Conservation (phyloP, 2,113 vertebrate genomes). For the Platysternon megacephalum region DNA sequence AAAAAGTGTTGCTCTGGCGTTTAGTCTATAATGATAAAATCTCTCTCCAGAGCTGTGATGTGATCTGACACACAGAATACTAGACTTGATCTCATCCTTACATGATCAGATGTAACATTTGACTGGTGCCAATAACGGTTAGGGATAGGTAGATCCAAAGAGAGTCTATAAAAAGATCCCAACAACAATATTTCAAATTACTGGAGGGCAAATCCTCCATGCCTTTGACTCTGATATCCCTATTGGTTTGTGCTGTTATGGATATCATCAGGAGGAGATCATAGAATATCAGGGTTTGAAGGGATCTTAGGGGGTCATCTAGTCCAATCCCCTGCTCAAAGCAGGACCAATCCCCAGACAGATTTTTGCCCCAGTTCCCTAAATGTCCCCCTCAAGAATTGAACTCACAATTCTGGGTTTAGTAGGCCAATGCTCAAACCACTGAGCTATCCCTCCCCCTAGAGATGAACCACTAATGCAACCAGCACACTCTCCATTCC, state of each 20-base stretch:
- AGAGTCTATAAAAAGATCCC: neutral
- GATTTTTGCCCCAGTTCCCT: too few species aligned
- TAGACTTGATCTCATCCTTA: neutral
- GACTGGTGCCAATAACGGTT: neutral
- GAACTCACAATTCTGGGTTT: too few species aligned
- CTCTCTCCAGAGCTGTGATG: neutral
- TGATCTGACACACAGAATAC: neutral
- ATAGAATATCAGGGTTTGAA: too few species aligned
- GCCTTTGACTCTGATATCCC: neutral
- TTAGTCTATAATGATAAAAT: neutral
- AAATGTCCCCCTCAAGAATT: too few species aligned
- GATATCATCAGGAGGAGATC: too few species aligned
- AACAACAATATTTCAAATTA: neutral
- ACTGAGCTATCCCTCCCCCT: too few species aligned
- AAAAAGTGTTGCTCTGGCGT: neutral
- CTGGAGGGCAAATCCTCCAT: neutral
- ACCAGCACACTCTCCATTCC: neutral
- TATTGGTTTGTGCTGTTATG: neutral
- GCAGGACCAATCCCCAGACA: too few species aligned
- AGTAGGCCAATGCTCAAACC: too few species aligned
- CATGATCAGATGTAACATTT: rapidly evolving
- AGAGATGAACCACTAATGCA: neutral
- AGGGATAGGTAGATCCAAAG: neutral
- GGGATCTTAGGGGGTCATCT: too few species aligned
- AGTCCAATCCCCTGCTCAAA: too few species aligned